phyloP scores from a whole-genome alignment of 2,888 invertebrate genomes.

The Lithosia quadra region DNA sequence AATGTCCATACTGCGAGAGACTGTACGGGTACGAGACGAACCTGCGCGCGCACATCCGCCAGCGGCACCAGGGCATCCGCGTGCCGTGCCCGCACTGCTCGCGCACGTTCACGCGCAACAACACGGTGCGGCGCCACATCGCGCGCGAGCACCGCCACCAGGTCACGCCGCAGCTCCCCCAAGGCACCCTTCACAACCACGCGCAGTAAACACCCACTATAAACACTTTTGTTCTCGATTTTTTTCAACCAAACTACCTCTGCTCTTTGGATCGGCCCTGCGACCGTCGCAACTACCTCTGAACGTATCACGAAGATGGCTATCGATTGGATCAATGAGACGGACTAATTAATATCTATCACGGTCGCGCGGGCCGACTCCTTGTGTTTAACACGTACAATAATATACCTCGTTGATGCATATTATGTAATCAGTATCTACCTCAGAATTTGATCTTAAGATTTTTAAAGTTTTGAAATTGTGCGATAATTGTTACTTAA shows the following conservation, averaged over 20 bases:
- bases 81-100: conserved; percentile 97
- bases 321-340: conserved; percentile 44
- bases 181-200: conserved; percentile 88
- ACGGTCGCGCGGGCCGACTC: conserved; percentile 59
- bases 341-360: conserved; percentile 36
- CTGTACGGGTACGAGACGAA: conserved; percentile 97
- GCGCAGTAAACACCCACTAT: conserved; percentile 84
- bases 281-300: conserved; percentile 58
- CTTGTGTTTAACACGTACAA: conserved; percentile 75
- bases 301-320: conserved; percentile 42
- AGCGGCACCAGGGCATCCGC: conserved; percentile 96
- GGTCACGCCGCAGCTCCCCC: conserved; percentile 89
- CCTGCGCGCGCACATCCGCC: conserved; percentile 95
- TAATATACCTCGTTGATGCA: conserved; percentile 83
- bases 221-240: conserved; percentile 53
- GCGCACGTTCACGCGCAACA: conserved; percentile 96
- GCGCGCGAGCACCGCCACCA: conserved; percentile 95
- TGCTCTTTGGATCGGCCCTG: conserved; percentile 65
- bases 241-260: conserved; percentile 80
- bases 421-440: conserved; percentile 84
- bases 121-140: conserved; percentile 96
- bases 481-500: conserved; percentile 86
- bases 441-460: conserved; percentile 86
- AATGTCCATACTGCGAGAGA: conserved; percentile 97
- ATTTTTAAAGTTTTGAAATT: conserved; percentile 81